A percentile compares a stretch with the other conserved stretches of the same genome.
Evolutionary conservation across 1,140 invertebrate genomes (phyloP).

Genomic region (Phymorhynchus buccinoides): DNA sequence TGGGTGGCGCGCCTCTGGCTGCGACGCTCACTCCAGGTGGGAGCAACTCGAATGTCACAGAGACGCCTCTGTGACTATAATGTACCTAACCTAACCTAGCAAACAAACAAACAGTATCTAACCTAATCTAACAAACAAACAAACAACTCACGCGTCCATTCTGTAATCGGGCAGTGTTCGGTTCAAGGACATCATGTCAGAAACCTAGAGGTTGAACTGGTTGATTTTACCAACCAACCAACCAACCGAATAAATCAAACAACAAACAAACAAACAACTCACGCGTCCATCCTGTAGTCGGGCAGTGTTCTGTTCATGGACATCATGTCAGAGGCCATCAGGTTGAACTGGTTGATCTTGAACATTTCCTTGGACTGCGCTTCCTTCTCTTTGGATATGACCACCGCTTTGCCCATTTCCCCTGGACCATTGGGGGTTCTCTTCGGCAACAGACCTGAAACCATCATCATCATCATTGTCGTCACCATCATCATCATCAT

Average conservation of each 20-base stretch:
- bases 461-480: no score
- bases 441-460: conserved; percentile 42
- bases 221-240: conserved; percentile 80
- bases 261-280: conserved; percentile 71
- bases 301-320: conserved; percentile 95
- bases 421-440: conserved; percentile 75
- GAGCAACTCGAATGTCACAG: no score
- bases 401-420: conserved; percentile 91
- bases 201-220: conserved; percentile 98
- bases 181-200: conserved; percentile 97
- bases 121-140: no score
- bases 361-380: conserved; percentile 94
- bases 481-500: no score
- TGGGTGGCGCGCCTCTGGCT: no score
- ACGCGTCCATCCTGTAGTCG: conserved; percentile 94
- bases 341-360: conserved; percentile 98
- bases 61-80: no score
- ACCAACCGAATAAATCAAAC: no score
- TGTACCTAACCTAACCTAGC: no score
- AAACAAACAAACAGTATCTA: no score
- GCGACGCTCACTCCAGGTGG: no score
- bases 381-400: conserved; percentile 87
- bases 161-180: conserved; percentile 94
- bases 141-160: conserved; percentile 88
- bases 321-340: conserved; percentile 97